A percentile compares a stretch with the other conserved stretches of the same genome.
phyloP scores from a whole-genome alignment of 2,797 vertebrate genomes.

The Hydrolagus colliei region DNA sequence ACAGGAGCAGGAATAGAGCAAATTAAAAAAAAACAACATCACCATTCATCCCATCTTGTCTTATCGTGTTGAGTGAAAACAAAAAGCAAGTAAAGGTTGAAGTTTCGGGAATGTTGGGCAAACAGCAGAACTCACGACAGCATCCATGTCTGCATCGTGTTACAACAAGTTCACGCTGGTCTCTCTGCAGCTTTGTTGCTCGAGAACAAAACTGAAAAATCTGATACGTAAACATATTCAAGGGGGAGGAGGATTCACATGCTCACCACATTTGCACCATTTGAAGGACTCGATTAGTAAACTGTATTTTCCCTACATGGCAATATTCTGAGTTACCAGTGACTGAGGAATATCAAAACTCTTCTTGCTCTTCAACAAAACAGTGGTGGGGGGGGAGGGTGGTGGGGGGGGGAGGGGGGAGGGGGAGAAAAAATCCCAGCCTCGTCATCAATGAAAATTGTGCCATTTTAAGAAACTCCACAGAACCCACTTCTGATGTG shows the following conservation, averaged over 20 bases:
- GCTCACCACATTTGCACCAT: background rate
- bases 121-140: slow-evolving; percentile 6
- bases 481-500: background rate
- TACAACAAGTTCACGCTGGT: slow-evolving; percentile 20
- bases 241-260: background rate
- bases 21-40: background rate
- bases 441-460: background rate
- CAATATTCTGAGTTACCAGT: background rate
- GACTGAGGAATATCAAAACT: background rate
- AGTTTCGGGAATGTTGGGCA: background rate
- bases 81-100: background rate
- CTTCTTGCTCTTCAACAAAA: background rate
- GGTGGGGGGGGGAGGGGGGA: too few relatives aligned
- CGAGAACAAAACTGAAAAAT: slow-evolving; percentile 5
- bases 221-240: background rate
- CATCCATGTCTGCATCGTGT: background rate
- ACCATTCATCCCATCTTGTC: background rate
- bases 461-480: background rate
- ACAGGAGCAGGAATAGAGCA: background rate
- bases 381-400: too few relatives aligned
- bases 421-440: too few relatives aligned
- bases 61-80: background rate
- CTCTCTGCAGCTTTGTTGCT: background rate
- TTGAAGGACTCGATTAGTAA: background rate
- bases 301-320: background rate